phyloP scores from a whole-genome alignment of 2,797 vertebrate species.

The Scarus forsteni region DNA sequence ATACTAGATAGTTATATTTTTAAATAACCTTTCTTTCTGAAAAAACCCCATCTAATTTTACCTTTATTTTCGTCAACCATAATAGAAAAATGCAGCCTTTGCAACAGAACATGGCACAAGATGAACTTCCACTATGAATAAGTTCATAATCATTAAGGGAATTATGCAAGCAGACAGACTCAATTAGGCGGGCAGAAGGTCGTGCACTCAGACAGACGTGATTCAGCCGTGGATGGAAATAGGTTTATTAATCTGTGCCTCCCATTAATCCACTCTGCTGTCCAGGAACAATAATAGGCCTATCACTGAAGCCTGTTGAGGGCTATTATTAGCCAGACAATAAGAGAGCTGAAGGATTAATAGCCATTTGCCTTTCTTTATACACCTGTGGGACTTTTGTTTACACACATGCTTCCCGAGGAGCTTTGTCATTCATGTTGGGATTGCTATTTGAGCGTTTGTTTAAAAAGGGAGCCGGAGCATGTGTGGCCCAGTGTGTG shows the following conservation, averaged over 20 bases:
- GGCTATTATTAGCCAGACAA: slow-evolving; percentile 72
- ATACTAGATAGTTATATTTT: too few species aligned
- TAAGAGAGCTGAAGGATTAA: slow-evolving; percentile 57
- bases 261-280: slow-evolving; percentile 71
- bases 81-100: too few species aligned
- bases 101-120: neutral
- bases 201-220: slow-evolving; percentile 40
- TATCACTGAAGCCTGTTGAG: slow-evolving; percentile 48
- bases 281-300: slow-evolving; percentile 60
- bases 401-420: slow-evolving; percentile 49
- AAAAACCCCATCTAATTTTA: too few species aligned
- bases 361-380: slow-evolving; percentile 30
- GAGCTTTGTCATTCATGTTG: slow-evolving; percentile 7
- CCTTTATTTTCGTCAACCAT: too few species aligned
- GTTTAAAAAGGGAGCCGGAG: slow-evolving; percentile 3
- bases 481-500: slow-evolving; percentile 58
- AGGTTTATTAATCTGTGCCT: slow-evolving; percentile 71
- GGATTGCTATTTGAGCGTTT: neutral
- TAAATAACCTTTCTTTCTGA: too few species aligned
- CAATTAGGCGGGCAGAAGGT: slow-evolving; percentile 48
- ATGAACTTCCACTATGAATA: slow-evolving; percentile 5
- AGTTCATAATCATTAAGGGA: neutral
- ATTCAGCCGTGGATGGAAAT: slow-evolving; percentile 62
- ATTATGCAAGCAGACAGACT: slow-evolving; percentile 21
- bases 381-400: slow-evolving; percentile 59